Evolutionary conservation across 2,797 vertebrate genomes (phyloP).

Genomic region (Euthynnus affinis): DNA sequence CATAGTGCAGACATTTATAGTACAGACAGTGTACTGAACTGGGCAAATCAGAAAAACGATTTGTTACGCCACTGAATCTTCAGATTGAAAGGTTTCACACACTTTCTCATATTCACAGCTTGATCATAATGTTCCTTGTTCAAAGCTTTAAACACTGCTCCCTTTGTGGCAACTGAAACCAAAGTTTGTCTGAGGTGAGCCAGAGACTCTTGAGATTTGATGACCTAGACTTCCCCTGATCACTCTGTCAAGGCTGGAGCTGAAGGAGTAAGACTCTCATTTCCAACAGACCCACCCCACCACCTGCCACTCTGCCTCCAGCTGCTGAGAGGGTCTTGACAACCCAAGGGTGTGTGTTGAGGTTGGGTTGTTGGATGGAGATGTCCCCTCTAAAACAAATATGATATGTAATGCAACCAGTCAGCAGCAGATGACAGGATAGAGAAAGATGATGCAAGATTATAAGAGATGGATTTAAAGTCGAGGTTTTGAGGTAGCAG

Average conservation of each 20-base stretch:
- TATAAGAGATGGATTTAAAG: conserved; percentile 44
- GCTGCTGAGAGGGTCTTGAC: conserved; percentile 34
- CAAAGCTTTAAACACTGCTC: conserved; percentile 44
- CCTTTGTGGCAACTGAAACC: conserved; percentile 55
- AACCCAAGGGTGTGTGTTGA: conserved; percentile 33
- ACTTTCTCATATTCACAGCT: conserved; percentile 12
- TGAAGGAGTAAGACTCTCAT: conserved; percentile 56
- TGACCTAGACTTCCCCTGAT: conserved; percentile 50
- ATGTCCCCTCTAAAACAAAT: conserved; percentile 55
- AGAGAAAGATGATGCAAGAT: conserved; percentile 30
- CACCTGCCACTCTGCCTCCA: conserved; percentile 19
- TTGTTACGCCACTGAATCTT: background rate
- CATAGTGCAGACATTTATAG: background rate
- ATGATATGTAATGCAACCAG: conserved; percentile 41
- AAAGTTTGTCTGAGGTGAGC: conserved; percentile 69
- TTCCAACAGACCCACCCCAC: conserved; percentile 18
- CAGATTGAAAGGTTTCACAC: conserved; percentile 34
- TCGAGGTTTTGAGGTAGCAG: conserved; percentile 17
- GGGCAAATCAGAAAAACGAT: conserved; percentile 8
- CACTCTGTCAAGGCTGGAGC: conserved; percentile 22
- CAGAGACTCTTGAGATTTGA: conserved; percentile 46
- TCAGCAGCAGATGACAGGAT: conserved; percentile 35
- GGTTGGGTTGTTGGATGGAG: conserved; percentile 11
- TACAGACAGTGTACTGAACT: background rate
- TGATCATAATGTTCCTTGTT: conserved; percentile 43